Evolutionary conservation across 1,140 invertebrate species (phyloP).

Genomic region (Papilio polyxenes): DNA sequence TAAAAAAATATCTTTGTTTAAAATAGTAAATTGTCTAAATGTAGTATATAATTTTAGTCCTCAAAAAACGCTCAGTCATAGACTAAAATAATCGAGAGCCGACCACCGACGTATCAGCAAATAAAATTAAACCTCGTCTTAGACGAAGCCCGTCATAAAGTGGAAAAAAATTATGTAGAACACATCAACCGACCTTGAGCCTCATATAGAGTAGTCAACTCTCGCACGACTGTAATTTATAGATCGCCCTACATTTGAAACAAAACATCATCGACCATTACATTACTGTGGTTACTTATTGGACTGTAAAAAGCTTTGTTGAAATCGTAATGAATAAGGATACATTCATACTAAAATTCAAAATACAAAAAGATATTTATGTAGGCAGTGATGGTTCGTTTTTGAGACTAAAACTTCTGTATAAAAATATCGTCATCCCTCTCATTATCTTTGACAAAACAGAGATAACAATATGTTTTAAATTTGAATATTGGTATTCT

Average conservation of each 20-base stretch:
- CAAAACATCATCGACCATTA: conserved; percentile 49
- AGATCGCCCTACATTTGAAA: conserved; percentile 59
- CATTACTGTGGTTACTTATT: conserved; percentile 29
- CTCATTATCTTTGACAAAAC: too few species aligned
- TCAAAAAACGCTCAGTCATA: conserved; percentile 39
- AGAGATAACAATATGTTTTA: too few species aligned
- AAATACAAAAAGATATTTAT: too few species aligned
- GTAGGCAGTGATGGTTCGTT: too few species aligned
- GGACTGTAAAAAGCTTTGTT: not conserved
- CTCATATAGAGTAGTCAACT: conserved; percentile 60
- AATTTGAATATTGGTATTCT: too few species aligned
- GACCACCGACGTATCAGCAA: conserved; percentile 37
- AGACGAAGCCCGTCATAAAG: conserved; percentile 45
- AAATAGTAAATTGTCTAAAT: too few species aligned
- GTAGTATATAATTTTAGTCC: too few species aligned
- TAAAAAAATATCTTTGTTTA: too few species aligned
- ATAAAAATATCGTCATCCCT: too few species aligned
- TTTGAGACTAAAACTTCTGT: too few species aligned
- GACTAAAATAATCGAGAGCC: conserved; percentile 49
- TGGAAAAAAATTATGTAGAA: conserved; percentile 64
- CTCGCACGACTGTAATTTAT: conserved; percentile 61
- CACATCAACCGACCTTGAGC: conserved; percentile 73
- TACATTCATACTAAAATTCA: too few species aligned
- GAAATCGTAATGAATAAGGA: too few species aligned
- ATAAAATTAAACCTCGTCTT: conserved; percentile 42